phyloP scores from a whole-genome alignment of 2,797 vertebrate genomes.

The Acanthopagrus latus region DNA sequence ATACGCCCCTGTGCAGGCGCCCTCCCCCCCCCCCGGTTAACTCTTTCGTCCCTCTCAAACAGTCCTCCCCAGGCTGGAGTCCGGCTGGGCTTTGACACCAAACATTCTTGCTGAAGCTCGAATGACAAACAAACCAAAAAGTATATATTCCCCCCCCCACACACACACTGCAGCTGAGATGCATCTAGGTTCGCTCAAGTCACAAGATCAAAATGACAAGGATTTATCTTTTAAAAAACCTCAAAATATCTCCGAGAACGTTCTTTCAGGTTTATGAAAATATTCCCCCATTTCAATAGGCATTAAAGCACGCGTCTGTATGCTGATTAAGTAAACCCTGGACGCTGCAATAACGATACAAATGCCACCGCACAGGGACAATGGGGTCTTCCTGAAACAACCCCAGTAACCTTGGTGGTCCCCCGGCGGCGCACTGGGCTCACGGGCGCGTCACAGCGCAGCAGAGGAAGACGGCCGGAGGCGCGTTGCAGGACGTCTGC shows the following conservation, averaged over 20 bases:
- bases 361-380: neutral
- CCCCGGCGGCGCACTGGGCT: slow-evolving; percentile 39
- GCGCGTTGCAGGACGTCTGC: slow-evolving; percentile 56
- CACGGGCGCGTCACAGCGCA: slow-evolving; percentile 36
- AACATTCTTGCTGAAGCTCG: neutral
- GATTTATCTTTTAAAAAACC: neutral
- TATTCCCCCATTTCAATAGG: neutral
- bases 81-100: neutral
- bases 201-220: neutral
- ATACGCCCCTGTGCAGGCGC: slow-evolving; percentile 78
- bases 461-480: slow-evolving; percentile 50
- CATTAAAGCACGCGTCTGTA: neutral
- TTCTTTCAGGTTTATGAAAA: neutral
- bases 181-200: neutral
- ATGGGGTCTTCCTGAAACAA: neutral
- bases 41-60: slow-evolving; percentile 75
- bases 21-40: slow-evolving; percentile 83
- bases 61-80: slow-evolving; percentile 23
- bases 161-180: too few species aligned
- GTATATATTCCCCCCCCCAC: too few species aligned
- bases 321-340: neutral
- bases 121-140: neutral
- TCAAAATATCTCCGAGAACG: neutral
- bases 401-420: slow-evolving; percentile 48
- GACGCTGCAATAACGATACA: neutral